Conservation (phyloP, 2,797 vertebrate genomes). For the Eospalax fontanierii region DNA sequence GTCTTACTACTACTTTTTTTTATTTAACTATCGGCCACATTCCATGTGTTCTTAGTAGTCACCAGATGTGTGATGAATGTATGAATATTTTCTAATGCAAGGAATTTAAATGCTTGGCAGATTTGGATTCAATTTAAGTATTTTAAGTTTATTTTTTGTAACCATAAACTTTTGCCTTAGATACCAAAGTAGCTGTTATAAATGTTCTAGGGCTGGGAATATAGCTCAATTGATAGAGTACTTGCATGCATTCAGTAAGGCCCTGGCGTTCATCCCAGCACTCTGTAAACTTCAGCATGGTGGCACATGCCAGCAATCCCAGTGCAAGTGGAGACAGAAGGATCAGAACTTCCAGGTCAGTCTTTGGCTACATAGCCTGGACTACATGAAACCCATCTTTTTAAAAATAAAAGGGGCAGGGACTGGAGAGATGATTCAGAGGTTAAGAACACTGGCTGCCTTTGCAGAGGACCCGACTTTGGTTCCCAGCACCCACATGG, state of each 20-base stretch:
- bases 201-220: neutral
- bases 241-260: neutral
- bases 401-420: neutral
- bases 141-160: conserved; percentile 56
- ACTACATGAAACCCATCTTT: neutral
- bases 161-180: conserved; percentile 35
- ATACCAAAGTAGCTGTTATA: neutral
- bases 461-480: too few species aligned
- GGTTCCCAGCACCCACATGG: too few species aligned
- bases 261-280: neutral
- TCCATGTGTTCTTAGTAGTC: neutral
- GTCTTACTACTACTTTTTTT: neutral
- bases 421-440: too few species aligned
- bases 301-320: too few species aligned
- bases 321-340: too few species aligned
- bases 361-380: neutral
- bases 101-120: neutral
- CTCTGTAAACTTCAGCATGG: too few species aligned
- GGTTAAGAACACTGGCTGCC: too few species aligned
- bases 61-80: neutral
- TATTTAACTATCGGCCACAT: neutral
- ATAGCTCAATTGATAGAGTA: neutral
- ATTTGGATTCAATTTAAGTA: neutral
- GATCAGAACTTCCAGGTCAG: neutral
- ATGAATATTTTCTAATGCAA: neutral